Evolutionary conservation across 2,797 vertebrate genomes (phyloP).

Genomic region (Phalloptychus januarius): DNA sequence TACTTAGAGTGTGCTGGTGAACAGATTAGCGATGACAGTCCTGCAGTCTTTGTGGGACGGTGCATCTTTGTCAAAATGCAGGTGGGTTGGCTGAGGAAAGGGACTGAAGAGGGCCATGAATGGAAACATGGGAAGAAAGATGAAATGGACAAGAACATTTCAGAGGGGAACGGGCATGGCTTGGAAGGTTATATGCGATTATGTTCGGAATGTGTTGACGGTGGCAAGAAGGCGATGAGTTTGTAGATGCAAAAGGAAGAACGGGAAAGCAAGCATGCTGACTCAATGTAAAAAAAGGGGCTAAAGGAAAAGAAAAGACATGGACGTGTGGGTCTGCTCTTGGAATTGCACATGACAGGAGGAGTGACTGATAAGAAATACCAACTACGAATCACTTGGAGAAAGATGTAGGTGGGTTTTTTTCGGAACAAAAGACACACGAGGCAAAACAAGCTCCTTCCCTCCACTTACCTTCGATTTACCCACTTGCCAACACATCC

Average conservation of each 20-base stretch:
- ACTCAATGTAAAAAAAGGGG: conserved; percentile 25
- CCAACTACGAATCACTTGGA: conserved; percentile 77
- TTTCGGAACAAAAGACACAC: conserved; percentile 11
- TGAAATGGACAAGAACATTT: conserved; percentile 30
- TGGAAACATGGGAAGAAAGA: conserved; percentile 18
- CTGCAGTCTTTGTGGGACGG: conserved; percentile 79
- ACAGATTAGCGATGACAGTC: conserved; percentile 69
- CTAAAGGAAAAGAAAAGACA: background rate
- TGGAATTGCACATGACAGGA: conserved; percentile 40
- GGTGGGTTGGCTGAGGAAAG: conserved; percentile 71
- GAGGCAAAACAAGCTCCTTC: conserved; percentile 41
- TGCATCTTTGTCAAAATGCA: conserved; percentile 65
- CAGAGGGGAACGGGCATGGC: conserved; percentile 47
- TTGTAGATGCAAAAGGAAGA: conserved; percentile 17
- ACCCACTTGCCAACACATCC: conserved; percentile 44
- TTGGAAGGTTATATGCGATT: conserved; percentile 4
- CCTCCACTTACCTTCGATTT: conserved; percentile 33
- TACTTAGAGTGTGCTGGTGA: conserved; percentile 53
- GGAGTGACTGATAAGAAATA: conserved; percentile 77
- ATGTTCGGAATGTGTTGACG: conserved; percentile 8
- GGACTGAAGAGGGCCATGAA: conserved; percentile 49
- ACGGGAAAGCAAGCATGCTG: conserved; percentile 8
- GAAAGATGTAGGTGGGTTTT: conserved; percentile 49
- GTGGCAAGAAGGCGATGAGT: conserved; percentile 18
- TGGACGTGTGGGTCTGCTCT: conserved; percentile 46